Evolutionary conservation across 2,888 invertebrate genomes (phyloP).

Genomic region (Liopterus haemorrhoidalis): DNA sequence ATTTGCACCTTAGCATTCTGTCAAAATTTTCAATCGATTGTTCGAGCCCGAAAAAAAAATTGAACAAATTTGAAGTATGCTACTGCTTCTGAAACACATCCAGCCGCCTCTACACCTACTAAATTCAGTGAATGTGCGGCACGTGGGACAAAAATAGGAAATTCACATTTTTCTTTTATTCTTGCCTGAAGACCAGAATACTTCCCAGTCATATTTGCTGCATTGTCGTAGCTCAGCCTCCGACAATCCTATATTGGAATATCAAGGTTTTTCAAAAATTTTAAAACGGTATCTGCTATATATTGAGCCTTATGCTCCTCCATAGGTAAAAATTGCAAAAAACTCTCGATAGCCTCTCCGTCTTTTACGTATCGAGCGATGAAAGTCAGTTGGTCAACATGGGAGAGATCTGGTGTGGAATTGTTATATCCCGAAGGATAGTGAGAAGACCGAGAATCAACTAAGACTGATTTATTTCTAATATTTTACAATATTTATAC

Average conservation of each 20-base stretch:
- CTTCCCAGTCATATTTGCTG: constrained; percentile 36
- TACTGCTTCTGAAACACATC: constrained; percentile 31
- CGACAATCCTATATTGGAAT: too few species aligned
- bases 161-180: constrained; percentile 33
- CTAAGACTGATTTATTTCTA: too few species aligned
- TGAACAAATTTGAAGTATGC: constrained; percentile 33
- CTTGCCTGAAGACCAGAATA: constrained; percentile 34
- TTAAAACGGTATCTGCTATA: constrained; percentile 26
- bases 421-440: too few species aligned
- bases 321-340: constrained; percentile 34
- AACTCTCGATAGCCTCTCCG: constrained; percentile 31
- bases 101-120: constrained; percentile 28
- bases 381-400: constrained; percentile 36
- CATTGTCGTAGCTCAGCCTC: constrained; percentile 38
- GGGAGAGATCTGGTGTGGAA: constrained; percentile 35
- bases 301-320: constrained; percentile 34
- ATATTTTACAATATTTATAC: too few species aligned
- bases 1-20: constrained; percentile 31
- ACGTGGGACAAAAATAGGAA: constrained; percentile 34
- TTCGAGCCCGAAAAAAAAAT: constrained; percentile 32
- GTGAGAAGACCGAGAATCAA: too few species aligned
- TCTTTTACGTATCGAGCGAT: constrained; percentile 34
- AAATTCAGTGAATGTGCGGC: constrained; percentile 36
- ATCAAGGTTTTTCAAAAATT: too few species aligned
- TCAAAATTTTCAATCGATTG: constrained; percentile 26